Conservation (phyloP, 2,113 vertebrate species). For the Gobius niger region DNA sequence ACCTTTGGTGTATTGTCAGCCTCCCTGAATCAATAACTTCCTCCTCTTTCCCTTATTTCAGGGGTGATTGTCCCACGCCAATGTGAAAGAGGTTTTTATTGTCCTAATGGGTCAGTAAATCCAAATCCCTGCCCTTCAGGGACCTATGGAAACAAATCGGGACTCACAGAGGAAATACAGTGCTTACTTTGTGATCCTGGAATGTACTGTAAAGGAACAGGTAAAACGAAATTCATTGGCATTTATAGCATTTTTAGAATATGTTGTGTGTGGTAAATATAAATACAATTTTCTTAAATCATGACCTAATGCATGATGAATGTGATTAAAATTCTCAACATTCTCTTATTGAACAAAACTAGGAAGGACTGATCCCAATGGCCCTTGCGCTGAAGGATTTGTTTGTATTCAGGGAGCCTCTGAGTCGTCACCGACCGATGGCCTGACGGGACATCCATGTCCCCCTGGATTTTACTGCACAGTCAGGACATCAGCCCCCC, state of each 20-base stretch:
- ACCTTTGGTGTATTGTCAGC: slow-evolving; percentile 1
- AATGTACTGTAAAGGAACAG: slow-evolving; percentile 75
- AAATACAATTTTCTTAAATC: neutral
- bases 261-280: no score
- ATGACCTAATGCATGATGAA: neutral
- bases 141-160: slow-evolving; percentile 72
- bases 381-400: slow-evolving; percentile 83
- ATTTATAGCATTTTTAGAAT: neutral
- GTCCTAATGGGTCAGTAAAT: slow-evolving; percentile 65
- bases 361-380: slow-evolving; percentile 78
- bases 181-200: slow-evolving; percentile 75
- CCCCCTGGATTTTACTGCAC: slow-evolving; percentile 70
- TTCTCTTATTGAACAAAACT: neutral
- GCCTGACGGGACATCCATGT: slow-evolving; percentile 69
- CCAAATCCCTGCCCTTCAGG: slow-evolving; percentile 74
- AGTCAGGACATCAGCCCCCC: slow-evolving; percentile 62
- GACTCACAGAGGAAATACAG: slow-evolving; percentile 59
- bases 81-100: slow-evolving; percentile 78
- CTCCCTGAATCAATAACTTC: slow-evolving; percentile 12
- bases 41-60: slow-evolving; percentile 35
- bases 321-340: neutral
- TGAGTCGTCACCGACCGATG: slow-evolving; percentile 77
- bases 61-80: slow-evolving; percentile 58
- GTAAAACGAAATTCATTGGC: slow-evolving; percentile 45
- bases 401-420: slow-evolving; percentile 85